These are phyloP conservation scores for Harpagoxenus sublaevis DNA, from an alignment of 2,888 invertebrate species.

Conservation along the genomic window DNA sequence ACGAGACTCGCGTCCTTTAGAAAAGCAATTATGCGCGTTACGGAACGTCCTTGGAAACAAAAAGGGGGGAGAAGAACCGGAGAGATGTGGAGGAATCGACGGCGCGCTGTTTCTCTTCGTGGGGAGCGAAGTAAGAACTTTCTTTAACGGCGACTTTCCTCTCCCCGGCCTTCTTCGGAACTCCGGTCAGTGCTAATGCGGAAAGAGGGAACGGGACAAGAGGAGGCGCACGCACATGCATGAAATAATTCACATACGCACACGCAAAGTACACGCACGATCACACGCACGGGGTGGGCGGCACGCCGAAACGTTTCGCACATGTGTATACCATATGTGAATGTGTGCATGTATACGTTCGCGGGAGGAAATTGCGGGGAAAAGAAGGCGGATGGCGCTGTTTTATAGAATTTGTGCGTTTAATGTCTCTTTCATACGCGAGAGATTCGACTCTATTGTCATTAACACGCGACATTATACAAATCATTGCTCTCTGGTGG, in stretches of 20 bases:
- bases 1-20: conserved; percentile 34
- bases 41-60: conserved; percentile 22
- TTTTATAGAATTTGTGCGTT: conserved; percentile 20
- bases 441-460: conserved; percentile 3
- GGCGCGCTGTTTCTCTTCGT: conserved; percentile 57
- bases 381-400: conserved; percentile 20
- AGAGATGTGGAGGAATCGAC: conserved; percentile 52
- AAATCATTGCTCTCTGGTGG: not conserved
- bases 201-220: conserved; percentile 56
- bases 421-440: conserved; percentile 7
- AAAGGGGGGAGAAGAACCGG: not conserved
- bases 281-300: not conserved
- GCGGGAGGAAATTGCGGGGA: not conserved
- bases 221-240: conserved; percentile 56
- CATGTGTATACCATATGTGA: conserved; percentile 20
- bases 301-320: conserved; percentile 13
- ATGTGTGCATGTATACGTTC: conserved; percentile 30
- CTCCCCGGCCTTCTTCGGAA: conserved; percentile 45
- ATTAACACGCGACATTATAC: conserved; percentile 27
- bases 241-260: conserved; percentile 11
- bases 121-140: conserved; percentile 76
- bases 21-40: conserved; percentile 41
- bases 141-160: conserved; percentile 67
- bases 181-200: conserved; percentile 50
- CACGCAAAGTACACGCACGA: conserved; percentile 18